Evolutionary conservation across 1,140 invertebrate species (phyloP).

Genomic region (Oryzaephilus surinamensis): DNA sequence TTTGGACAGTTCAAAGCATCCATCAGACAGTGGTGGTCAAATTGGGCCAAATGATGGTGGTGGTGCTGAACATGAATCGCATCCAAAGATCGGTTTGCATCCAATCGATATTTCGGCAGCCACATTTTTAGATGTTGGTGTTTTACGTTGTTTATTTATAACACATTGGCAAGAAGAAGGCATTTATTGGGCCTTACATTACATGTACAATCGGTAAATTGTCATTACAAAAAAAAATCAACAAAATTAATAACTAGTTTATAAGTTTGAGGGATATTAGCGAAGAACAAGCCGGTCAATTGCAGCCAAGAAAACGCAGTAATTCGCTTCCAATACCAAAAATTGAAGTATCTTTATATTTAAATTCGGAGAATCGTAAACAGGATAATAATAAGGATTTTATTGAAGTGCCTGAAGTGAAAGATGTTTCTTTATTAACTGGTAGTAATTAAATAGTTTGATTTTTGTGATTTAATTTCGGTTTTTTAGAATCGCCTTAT

Average conservation of each 20-base stretch:
- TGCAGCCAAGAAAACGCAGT: slow-evolving; percentile 67
- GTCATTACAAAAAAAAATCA: neutral
- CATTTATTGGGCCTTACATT: slow-evolving; percentile 94
- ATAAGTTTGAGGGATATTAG: slow-evolving; percentile 66
- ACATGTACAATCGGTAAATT: slow-evolving; percentile 70
- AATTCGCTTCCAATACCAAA: slow-evolving; percentile 90
- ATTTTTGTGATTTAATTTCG: slow-evolving; percentile 1
- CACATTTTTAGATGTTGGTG: slow-evolving; percentile 92
- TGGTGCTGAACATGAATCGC: slow-evolving; percentile 11
- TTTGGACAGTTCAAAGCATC: slow-evolving; percentile 33
- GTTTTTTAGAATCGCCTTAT: slow-evolving; percentile 38
- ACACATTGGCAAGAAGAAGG: slow-evolving; percentile 97
- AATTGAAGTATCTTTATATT: slow-evolving; percentile 77
- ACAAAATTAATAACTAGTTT: neutral
- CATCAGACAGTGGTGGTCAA: slow-evolving; percentile 15
- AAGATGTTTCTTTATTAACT: slow-evolving; percentile 46
- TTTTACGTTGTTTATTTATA: slow-evolving; percentile 91
- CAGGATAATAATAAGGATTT: slow-evolving; percentile 60
- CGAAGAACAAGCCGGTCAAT: slow-evolving; percentile 61
- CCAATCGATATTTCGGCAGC: slow-evolving; percentile 66
- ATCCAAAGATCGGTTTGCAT: slow-evolving; percentile 16
- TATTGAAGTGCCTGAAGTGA: slow-evolving; percentile 60
- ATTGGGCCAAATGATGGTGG: slow-evolving; percentile 11
- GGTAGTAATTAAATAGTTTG: slow-evolving; percentile 30
- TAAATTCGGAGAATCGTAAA: slow-evolving; percentile 57